These are phyloP conservation scores for Calliopsis andreniformis DNA, from an alignment of 1,140 invertebrate genomes.

Conservation along the genomic window DNA sequence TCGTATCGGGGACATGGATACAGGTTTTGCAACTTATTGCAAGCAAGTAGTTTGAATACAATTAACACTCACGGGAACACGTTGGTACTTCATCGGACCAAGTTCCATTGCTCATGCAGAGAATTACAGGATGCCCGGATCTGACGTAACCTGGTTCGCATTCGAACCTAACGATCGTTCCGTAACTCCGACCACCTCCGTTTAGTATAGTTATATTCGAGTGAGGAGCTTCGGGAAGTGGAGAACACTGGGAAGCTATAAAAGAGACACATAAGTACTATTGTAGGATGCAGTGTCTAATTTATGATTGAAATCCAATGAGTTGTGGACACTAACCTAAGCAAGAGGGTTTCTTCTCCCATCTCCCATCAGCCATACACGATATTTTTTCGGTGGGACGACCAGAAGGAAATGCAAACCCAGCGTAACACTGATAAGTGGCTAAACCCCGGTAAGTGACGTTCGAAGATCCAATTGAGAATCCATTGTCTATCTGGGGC, in stretches of 20 bases:
- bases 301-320: not conserved
- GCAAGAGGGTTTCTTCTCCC: slow-evolving; percentile 95
- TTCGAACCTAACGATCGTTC: slow-evolving; percentile 96
- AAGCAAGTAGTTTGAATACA: not conserved
- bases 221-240: slow-evolving; percentile 92
- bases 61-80: slow-evolving; percentile 87
- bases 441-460: slow-evolving; percentile 96
- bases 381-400: slow-evolving; percentile 94
- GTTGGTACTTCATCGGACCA: slow-evolving; percentile 96
- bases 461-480: slow-evolving; percentile 96
- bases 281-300: not conserved
- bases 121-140: slow-evolving; percentile 92
- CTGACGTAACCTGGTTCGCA: slow-evolving; percentile 96
- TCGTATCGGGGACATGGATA: too few species aligned
- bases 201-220: slow-evolving; percentile 94
- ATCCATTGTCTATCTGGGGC: slow-evolving; percentile 98
- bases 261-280: not conserved
- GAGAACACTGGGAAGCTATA: slow-evolving; percentile 94
- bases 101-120: slow-evolving; percentile 97
- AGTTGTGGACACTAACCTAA: slow-evolving; percentile 83
- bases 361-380: slow-evolving; percentile 92
- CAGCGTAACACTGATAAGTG: slow-evolving; percentile 98
- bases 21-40: not conserved
- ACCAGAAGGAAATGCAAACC: slow-evolving; percentile 95
- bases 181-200: slow-evolving; percentile 96